These are phyloP conservation scores for Aethina tumida DNA, from an alignment of 1,140 invertebrate genomes.

Conservation along the genomic window DNA sequence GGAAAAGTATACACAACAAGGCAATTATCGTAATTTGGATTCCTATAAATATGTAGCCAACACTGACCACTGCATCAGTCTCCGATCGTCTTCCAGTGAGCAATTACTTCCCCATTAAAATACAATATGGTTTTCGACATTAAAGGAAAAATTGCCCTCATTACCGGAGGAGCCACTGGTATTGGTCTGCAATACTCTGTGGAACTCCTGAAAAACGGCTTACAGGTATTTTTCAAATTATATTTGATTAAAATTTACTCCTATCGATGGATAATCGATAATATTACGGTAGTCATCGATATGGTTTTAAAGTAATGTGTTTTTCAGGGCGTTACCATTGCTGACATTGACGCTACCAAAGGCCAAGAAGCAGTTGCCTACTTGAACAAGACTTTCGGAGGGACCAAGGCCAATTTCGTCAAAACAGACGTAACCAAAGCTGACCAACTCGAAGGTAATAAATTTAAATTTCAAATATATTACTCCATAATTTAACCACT, in stretches of 20 bases:
- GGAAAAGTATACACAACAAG: too few species aligned
- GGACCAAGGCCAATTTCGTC: constrained; percentile 16
- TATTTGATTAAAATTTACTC: not conserved
- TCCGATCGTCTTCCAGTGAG: too few species aligned
- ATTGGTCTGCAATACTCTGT: constrained; percentile 56
- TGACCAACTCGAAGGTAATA: constrained; percentile 34
- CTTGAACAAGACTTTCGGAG: constrained; percentile 12
- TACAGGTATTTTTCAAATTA: constrained; percentile 46
- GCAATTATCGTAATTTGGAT: too few species aligned
- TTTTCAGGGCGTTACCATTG: constrained; percentile 16
- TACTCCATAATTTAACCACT: not conserved
- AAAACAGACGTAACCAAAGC: constrained; percentile 17
- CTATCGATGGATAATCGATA: not conserved
- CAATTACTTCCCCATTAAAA: too few species aligned
- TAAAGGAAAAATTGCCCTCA: constrained; percentile 50
- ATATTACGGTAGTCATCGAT: not conserved
- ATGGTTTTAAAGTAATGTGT: constrained; percentile 1
- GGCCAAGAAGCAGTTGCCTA: constrained; percentile 12
- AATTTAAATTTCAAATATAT: constrained; percentile 2
- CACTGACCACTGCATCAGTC: too few species aligned
- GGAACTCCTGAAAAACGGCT: constrained; percentile 56
- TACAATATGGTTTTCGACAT: constrained; percentile 13
- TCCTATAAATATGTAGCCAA: too few species aligned
- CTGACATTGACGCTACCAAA: constrained; percentile 13
- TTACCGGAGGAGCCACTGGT: constrained; percentile 60